A percentile compares a stretch with the other conserved stretches of the same genome.
Evolutionary conservation across 2,888 invertebrate genomes (phyloP).

Genomic region (Crossocerus cetratus): DNA sequence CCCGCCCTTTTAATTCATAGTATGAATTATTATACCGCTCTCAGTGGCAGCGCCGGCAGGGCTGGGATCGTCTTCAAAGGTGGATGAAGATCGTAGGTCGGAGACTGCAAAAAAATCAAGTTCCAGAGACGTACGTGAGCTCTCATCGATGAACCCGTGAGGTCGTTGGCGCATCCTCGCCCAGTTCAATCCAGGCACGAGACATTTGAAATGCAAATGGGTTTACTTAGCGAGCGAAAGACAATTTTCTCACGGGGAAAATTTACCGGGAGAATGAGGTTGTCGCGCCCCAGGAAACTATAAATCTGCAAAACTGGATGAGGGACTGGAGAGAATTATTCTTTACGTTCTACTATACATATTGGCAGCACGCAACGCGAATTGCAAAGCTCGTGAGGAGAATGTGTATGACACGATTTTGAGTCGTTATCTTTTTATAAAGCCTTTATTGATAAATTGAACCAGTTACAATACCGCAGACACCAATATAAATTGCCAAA

Average conservation of each 20-base stretch:
- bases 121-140: neutral
- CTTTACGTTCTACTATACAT: neutral
- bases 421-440: neutral
- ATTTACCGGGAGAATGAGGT: constrained; percentile 10
- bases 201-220: constrained; percentile 50
- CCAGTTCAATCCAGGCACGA: neutral
- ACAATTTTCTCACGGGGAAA: constrained; percentile 39
- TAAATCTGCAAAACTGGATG: no score
- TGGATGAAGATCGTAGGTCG: neutral
- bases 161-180: constrained; percentile 13
- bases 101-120: neutral
- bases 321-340: neutral
- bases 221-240: constrained; percentile 41
- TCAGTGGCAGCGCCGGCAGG: no score
- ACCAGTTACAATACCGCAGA: no score
- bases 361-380: no score
- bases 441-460: no score
- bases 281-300: no score
- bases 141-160: neutral
- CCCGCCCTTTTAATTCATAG: neutral
- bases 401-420: neutral
- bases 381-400: neutral
- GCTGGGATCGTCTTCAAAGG: neutral
- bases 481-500: no score
- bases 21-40: neutral